Evolutionary conservation across 2,888 invertebrate species (phyloP).

Genomic region (Synanthedon formicaeformis): DNA sequence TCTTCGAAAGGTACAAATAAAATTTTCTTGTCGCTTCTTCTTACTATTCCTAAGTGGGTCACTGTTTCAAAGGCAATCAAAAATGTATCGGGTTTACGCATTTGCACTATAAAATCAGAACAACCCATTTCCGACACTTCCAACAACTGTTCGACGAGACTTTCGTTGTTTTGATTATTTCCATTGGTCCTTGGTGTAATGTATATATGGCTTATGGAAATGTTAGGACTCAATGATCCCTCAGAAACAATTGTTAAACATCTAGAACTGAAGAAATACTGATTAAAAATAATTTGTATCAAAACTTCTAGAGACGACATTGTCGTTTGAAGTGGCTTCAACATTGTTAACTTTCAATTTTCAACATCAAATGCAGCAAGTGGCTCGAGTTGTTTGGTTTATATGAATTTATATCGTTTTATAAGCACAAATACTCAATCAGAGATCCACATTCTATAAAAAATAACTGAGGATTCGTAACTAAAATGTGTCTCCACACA

Average conservation of each 20-base stretch:
- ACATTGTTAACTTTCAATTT: neutral
- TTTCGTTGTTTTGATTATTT: constrained; percentile 13
- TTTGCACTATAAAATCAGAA: constrained; percentile 52
- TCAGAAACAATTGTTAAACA: constrained; percentile 48
- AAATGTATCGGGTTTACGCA: constrained; percentile 39
- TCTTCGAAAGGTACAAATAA: constrained; percentile 31
- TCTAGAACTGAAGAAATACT: constrained; percentile 35
- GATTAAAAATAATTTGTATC: constrained; percentile 31
- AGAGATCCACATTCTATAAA: too few species aligned
- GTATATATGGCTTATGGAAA: constrained; percentile 22
- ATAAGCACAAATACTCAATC: too few species aligned
- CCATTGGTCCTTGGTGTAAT: constrained; percentile 13
- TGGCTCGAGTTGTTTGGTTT: too few species aligned
- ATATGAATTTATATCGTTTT: too few species aligned
- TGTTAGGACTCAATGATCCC: constrained; percentile 17
- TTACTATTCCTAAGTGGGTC: constrained; percentile 36
- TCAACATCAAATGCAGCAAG: neutral
- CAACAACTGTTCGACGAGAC: constrained; percentile 26
- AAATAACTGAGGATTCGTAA: too few species aligned
- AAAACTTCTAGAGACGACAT: constrained; percentile 34
- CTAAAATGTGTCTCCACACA: too few species aligned
- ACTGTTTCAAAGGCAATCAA: constrained; percentile 46
- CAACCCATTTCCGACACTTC: constrained; percentile 54
- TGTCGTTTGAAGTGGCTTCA: neutral
- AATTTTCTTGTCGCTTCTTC: constrained; percentile 57